phyloP scores from a whole-genome alignment of 1,140 invertebrate genomes.

The Orius insidiosus region DNA sequence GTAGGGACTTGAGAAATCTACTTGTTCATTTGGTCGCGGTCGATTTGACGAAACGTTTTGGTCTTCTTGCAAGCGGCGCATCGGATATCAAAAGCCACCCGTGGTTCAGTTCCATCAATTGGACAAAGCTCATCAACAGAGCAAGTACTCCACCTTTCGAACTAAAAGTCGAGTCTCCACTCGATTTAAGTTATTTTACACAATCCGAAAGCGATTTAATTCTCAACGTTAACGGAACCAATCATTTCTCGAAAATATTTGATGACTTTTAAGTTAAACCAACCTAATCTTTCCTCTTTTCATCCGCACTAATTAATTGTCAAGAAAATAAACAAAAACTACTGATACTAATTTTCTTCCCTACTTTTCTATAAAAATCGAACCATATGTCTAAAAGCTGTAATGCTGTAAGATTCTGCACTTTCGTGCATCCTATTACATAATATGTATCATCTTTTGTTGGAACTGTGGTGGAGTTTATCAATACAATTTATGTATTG shows the following conservation, averaged over 20 bases:
- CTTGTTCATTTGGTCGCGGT: conserved; percentile 60
- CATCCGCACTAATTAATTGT: no score
- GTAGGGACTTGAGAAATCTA: conserved; percentile 71
- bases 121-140: conserved; percentile 21
- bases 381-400: no score
- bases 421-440: no score
- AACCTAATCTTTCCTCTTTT: background rate
- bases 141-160: conserved; percentile 15
- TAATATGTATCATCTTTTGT: no score
- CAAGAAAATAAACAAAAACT: no score
- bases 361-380: no score
- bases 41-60: conserved; percentile 75
- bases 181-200: conserved; percentile 2
- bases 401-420: no score
- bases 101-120: conserved; percentile 16
- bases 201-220: background rate
- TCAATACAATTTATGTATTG: no score
- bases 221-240: background rate
- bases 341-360: no score
- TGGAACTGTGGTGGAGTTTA: no score
- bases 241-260: conserved; percentile 6
- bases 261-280: conserved; percentile 12
- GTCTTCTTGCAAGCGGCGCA: conserved; percentile 69
- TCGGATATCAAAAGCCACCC: conserved; percentile 44
- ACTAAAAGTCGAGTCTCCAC: conserved; percentile 3